Percentiles rank a stretch among this genome's conserved stretches.
Evolutionary conservation across 2,113 vertebrate species (phyloP).

Genomic region (Falcunculus frontatus): DNA sequence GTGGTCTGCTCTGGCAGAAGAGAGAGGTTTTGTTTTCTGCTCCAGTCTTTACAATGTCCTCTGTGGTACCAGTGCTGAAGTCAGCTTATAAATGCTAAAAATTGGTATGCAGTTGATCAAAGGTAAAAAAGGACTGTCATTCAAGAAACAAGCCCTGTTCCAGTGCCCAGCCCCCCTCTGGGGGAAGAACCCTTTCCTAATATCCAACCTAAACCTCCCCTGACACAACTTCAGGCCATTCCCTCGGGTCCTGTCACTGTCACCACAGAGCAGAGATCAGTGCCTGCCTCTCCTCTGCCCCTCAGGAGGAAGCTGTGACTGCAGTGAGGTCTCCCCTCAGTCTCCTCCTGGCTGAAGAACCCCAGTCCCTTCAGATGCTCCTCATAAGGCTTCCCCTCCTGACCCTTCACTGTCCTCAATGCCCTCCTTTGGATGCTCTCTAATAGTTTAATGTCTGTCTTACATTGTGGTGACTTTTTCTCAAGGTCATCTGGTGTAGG

Average conservation of each 20-base stretch:
- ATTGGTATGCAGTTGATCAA: background rate
- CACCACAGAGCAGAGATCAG: background rate
- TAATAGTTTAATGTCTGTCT: background rate
- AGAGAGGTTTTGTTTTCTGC: background rate
- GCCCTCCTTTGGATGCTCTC: background rate
- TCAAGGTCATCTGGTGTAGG: background rate
- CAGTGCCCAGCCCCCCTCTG: background rate
- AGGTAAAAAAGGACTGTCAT: background rate
- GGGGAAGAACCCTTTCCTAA: background rate
- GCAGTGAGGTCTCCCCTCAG: background rate
- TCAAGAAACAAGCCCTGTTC: background rate
- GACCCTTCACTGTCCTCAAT: background rate
- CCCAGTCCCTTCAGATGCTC: background rate
- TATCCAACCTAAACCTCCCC: background rate
- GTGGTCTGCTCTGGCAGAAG: background rate
- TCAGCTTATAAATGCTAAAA: background rate
- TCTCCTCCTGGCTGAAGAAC: background rate
- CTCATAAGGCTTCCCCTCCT: background rate
- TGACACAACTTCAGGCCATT: background rate
- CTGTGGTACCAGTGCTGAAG: background rate
- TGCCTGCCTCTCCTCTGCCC: background rate
- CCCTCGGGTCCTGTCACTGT: background rate
- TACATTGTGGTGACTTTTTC: background rate
- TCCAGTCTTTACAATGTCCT: background rate
- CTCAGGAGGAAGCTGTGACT: fast-evolving